Conservation (phyloP, 1,140 invertebrate species). For the Holcopasites calliopsidis region DNA sequence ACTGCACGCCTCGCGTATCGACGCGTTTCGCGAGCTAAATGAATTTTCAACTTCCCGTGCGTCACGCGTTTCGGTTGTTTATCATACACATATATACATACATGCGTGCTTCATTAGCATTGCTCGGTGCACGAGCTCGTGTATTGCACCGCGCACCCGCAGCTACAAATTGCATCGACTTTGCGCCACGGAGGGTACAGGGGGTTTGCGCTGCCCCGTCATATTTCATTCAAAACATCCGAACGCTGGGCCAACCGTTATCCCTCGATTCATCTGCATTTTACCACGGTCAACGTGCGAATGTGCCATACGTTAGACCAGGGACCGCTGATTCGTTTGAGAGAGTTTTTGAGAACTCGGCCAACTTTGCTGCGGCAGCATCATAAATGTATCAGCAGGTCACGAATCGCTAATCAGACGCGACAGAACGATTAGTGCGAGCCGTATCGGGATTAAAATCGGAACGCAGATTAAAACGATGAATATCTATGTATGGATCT, state of each 20-base stretch:
- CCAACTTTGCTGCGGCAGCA: too few relatives aligned
- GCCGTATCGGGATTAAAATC: constrained; percentile 10
- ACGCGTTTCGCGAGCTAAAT: constrained; percentile 32
- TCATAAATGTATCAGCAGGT: background rate
- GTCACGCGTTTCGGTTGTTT: constrained; percentile 45
- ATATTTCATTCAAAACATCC: constrained; percentile 49
- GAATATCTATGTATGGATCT: constrained; percentile 17
- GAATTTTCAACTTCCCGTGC: constrained; percentile 51
- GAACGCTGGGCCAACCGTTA: constrained; percentile 10
- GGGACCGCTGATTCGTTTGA: background rate
- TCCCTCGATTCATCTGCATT: constrained; percentile 5
- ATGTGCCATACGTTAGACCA: too few relatives aligned
- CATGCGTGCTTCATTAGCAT: background rate
- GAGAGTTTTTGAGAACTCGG: background rate
- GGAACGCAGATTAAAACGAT: background rate
- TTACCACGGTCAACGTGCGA: background rate
- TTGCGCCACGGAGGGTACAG: constrained; percentile 12
- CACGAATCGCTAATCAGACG: too few relatives aligned
- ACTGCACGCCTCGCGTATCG: constrained; percentile 42
- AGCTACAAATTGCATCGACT: constrained; percentile 29
- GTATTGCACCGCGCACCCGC: background rate
- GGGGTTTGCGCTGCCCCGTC: too few relatives aligned
- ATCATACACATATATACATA: constrained; percentile 24
- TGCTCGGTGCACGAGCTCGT: background rate
- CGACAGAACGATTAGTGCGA: too few relatives aligned